phyloP scores from a whole-genome alignment of 1,140 invertebrate genomes.

The Listronotus bonariensis region DNA sequence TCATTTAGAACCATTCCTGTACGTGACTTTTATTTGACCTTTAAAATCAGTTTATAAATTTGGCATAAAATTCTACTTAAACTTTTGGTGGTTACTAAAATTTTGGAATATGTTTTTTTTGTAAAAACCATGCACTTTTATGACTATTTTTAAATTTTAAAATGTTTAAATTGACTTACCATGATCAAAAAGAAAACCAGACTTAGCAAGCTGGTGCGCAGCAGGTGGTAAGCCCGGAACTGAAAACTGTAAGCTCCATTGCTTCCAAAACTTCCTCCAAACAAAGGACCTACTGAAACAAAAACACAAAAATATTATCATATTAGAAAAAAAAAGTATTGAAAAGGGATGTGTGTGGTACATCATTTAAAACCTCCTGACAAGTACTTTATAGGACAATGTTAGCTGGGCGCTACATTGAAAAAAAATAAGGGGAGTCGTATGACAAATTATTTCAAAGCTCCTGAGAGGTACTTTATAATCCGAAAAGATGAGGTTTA shows the following conservation, averaged over 20 bases:
- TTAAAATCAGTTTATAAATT: not conserved
- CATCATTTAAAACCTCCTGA: not conserved
- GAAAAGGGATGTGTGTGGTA: not conserved
- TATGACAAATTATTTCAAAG: too few relatives aligned
- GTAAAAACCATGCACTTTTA: too few relatives aligned
- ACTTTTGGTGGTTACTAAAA: too few relatives aligned
- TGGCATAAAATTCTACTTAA: too few relatives aligned
- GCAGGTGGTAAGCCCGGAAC: constrained; percentile 52
- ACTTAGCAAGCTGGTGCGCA: constrained; percentile 51
- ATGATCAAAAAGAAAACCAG: constrained; percentile 54
- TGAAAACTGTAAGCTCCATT: constrained; percentile 50
- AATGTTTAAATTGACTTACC: constrained; percentile 44
- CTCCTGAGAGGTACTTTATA: too few relatives aligned
- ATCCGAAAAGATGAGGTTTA: too few relatives aligned
- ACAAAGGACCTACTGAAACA: constrained; percentile 55
- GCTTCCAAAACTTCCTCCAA: constrained; percentile 49
- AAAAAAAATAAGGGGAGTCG: too few relatives aligned
- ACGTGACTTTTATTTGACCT: constrained; percentile 30
- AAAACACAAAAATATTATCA: too few relatives aligned
- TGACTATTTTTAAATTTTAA: too few relatives aligned
- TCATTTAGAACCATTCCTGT: constrained; percentile 19
- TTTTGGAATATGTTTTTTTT: too few relatives aligned
- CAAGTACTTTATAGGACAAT: not conserved
- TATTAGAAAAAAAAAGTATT: not conserved
- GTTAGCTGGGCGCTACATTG: not conserved